Percentiles rank a stretch among this genome's conserved stretches.
Conservation (phyloP, 2,113 vertebrate genomes). For the Scomber scombrus region DNA sequence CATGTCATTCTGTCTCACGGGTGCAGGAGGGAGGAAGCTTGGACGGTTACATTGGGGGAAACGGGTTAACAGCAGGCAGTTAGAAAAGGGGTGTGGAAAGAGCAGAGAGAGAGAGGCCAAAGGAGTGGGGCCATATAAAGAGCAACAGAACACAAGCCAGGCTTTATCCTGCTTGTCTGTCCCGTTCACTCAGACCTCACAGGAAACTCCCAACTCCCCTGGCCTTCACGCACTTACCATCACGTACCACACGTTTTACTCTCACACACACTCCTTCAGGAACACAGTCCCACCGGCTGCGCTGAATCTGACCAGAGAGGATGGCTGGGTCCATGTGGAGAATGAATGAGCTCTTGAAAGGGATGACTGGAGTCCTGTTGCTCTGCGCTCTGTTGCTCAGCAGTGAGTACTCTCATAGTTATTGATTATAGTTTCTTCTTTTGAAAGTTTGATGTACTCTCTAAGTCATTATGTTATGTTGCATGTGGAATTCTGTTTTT, state of each 20-base stretch:
- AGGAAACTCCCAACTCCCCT: conserved; percentile 72
- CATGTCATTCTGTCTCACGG: conserved; percentile 26
- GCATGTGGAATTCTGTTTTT: neutral
- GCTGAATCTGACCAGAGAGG: conserved; percentile 57
- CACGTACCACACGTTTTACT: conserved; percentile 47
- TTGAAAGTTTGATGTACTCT: neutral
- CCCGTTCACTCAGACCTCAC: conserved; percentile 76
- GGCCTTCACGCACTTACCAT: conserved; percentile 37
- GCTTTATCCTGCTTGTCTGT: conserved; percentile 81
- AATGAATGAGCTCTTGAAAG: conserved; percentile 73
- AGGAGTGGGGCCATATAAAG: conserved; percentile 81
- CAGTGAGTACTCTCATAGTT: conserved; percentile 76
- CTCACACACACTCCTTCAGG: conserved; percentile 18
- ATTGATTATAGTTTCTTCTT: neutral
- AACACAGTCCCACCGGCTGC: conserved; percentile 43
- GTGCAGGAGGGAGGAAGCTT: conserved; percentile 50
- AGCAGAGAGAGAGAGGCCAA: conserved; percentile 48
- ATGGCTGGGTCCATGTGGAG: conserved; percentile 74
- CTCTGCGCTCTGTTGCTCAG: conserved; percentile 72
- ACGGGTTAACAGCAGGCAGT: conserved; percentile 60
- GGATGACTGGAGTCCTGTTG: conserved; percentile 69
- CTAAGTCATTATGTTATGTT: neutral
- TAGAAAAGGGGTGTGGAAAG: conserved; percentile 78
- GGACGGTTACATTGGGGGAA: conserved; percentile 59
- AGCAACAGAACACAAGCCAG: conserved; percentile 74